Percentiles rank a stretch among this genome's conserved stretches.
phyloP scores from a whole-genome alignment of 64 coral and sea anemone genomes.

The Trachythela sp. region DNA sequence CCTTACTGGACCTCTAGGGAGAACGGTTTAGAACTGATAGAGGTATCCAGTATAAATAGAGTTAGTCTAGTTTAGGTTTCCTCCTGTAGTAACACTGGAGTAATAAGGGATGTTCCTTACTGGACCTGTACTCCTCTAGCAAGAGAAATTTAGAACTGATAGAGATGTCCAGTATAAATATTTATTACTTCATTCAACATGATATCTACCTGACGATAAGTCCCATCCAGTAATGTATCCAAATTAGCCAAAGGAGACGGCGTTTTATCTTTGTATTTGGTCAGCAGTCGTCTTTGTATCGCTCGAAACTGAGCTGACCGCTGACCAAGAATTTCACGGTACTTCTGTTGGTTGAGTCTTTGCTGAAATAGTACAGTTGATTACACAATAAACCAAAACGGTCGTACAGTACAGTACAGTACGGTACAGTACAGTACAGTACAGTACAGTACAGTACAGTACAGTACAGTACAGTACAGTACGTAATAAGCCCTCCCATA shows the following conservation, averaged over 20 bases:
- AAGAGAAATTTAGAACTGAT: too few relatives aligned
- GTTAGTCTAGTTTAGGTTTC: too few relatives aligned
- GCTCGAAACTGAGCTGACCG: slow-evolving; percentile 91
- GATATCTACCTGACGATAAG: slow-evolving; percentile 87
- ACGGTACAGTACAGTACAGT: not conserved
- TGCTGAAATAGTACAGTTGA: slow-evolving; percentile 42
- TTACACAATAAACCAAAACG: too few relatives aligned
- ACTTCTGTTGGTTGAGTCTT: slow-evolving; percentile 70
- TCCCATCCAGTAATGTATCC: slow-evolving; percentile 86
- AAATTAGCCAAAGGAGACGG: slow-evolving; percentile 84
- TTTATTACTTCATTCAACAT: too few relatives aligned
- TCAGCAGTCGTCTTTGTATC: slow-evolving; percentile 85
- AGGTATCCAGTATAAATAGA: too few relatives aligned
- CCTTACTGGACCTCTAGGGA: too few relatives aligned
- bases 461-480: not conserved
- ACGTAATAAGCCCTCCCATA: not conserved
- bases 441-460: not conserved
- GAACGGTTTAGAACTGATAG: too few relatives aligned
- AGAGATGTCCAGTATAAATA: too few relatives aligned
- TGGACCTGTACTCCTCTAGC: too few relatives aligned
- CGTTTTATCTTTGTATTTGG: slow-evolving; percentile 96
- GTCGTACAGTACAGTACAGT: too few relatives aligned
- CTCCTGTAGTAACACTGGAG: too few relatives aligned
- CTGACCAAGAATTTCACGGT: slow-evolving; percentile 78
- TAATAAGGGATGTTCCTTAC: too few relatives aligned